phyloP scores from a whole-genome alignment of 2,113 vertebrate genomes.

The Megaceryle torquata region DNA sequence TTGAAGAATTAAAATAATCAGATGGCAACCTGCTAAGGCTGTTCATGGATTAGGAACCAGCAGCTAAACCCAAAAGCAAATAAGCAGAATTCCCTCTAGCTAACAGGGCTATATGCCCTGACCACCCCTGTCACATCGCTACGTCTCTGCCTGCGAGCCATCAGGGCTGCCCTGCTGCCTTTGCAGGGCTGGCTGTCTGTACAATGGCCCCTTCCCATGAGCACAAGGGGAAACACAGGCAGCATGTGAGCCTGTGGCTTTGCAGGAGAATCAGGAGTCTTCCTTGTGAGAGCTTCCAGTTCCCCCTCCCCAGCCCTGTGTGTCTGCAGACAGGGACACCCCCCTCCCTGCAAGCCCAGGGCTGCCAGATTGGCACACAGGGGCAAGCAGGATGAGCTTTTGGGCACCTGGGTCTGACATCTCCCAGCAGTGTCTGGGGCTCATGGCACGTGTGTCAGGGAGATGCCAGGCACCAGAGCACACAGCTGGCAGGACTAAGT shows the following conservation, averaged over 20 bases:
- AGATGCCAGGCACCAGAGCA: background rate
- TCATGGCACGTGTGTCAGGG: fast-evolving
- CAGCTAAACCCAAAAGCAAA: background rate
- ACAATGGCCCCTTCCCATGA: background rate
- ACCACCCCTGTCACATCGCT: fast-evolving
- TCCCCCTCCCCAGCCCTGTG: background rate
- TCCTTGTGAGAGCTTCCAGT: background rate
- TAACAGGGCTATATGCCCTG: background rate
- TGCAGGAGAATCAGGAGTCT: background rate
- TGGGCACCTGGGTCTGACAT: background rate
- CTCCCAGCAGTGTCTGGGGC: background rate
- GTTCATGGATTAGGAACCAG: background rate
- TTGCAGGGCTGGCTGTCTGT: background rate
- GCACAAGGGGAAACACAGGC: background rate
- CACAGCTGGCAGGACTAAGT: background rate
- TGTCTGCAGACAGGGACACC: background rate
- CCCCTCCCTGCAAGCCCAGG: background rate
- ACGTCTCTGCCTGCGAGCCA: background rate
- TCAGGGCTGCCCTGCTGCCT: background rate
- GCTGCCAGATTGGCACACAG: background rate
- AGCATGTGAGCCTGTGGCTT: background rate
- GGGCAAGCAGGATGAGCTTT: background rate
- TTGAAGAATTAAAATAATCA: background rate
- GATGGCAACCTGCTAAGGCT: background rate
- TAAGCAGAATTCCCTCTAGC: background rate